Conservation (phyloP, 2,113 vertebrate genomes). For the Poicephalus gulielmi region DNA sequence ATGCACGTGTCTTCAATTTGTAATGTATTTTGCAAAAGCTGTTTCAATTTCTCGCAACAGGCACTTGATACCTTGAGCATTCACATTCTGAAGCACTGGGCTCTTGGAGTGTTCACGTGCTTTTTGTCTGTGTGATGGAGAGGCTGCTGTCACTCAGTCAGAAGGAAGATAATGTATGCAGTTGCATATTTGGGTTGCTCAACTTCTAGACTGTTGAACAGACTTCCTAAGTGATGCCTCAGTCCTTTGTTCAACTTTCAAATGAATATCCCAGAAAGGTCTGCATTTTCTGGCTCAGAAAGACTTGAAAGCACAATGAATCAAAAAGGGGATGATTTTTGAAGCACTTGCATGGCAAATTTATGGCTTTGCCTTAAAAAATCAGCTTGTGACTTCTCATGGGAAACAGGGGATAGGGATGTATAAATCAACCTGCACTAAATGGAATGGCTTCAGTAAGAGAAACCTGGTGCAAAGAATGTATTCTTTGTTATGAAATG, state of each 20-base stretch:
- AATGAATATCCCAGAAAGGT: slow-evolving; percentile 22
- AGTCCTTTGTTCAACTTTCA: slow-evolving; percentile 16
- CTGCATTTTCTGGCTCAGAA: slow-evolving; percentile 34
- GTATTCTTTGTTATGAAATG: not conserved
- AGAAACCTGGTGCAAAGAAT: not conserved
- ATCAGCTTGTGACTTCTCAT: not conserved
- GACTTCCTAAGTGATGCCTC: not conserved
- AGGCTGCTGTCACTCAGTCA: not conserved
- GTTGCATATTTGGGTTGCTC: slow-evolving; percentile 6
- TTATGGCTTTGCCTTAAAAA: slow-evolving; percentile 32
- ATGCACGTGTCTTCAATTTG: not conserved
- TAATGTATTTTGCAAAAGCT: slow-evolving; percentile 14
- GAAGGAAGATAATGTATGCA: not conserved
- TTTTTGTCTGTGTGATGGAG: slow-evolving; percentile 21
- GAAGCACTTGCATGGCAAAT: not conserved
- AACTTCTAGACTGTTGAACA: not conserved
- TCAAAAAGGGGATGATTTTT: slow-evolving; percentile 22
- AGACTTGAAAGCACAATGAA: not conserved
- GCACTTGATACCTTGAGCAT: not conserved
- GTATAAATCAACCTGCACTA: not conserved
- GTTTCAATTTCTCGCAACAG: slow-evolving; percentile 1
- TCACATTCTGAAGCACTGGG: not conserved
- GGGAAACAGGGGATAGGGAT: not conserved
- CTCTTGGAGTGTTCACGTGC: not conserved
- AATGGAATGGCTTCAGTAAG: not conserved